These are phyloP conservation scores for Palythoa heliodiscus DNA, from an alignment of 92 coral and sea anemone species.

Conservation along the genomic window DNA sequence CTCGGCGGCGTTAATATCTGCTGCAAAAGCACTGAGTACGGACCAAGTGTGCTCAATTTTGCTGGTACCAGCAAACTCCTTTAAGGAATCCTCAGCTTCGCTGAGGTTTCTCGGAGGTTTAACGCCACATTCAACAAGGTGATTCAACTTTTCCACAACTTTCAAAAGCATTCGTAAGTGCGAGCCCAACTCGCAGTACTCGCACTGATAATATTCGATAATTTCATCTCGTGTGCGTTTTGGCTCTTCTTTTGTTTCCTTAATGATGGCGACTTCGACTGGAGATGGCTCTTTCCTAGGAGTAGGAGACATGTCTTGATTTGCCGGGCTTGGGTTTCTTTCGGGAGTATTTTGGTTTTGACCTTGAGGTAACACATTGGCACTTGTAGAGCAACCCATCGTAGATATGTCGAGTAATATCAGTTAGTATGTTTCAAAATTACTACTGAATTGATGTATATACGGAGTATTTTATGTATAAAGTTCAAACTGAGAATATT, in stretches of 20 bases:
- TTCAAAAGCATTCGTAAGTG: constrained; percentile 8
- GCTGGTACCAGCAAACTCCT: constrained; percentile 30
- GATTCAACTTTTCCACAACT: not conserved
- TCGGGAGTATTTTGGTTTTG: constrained; percentile 13
- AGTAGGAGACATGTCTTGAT: not conserved
- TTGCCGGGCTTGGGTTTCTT: not conserved
- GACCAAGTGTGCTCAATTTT: constrained; percentile 19
- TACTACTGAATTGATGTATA: not conserved
- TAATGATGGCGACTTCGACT: not conserved
- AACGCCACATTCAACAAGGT: not conserved
- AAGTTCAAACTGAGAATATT: not conserved
- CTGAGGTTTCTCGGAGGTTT: constrained; percentile 3
- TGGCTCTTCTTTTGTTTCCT: constrained; percentile 6
- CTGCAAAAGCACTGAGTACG: constrained; percentile 15
- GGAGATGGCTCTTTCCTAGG: not conserved
- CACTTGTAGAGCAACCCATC: constrained; percentile 22
- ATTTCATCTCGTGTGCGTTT: constrained; percentile 20
- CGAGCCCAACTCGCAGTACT: constrained; percentile 28
- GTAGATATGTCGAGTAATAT: not conserved
- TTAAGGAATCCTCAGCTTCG: constrained; percentile 16
- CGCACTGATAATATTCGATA: constrained; percentile 12
- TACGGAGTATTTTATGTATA: too few species aligned
- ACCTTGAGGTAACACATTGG: not conserved
- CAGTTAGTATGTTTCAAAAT: not conserved
- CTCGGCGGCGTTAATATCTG: not conserved